Evolutionary conservation across 2,113 vertebrate genomes (phyloP), one percentile per base, ranked within the genome.

Genomic region (Jacana jacana): DNA sequence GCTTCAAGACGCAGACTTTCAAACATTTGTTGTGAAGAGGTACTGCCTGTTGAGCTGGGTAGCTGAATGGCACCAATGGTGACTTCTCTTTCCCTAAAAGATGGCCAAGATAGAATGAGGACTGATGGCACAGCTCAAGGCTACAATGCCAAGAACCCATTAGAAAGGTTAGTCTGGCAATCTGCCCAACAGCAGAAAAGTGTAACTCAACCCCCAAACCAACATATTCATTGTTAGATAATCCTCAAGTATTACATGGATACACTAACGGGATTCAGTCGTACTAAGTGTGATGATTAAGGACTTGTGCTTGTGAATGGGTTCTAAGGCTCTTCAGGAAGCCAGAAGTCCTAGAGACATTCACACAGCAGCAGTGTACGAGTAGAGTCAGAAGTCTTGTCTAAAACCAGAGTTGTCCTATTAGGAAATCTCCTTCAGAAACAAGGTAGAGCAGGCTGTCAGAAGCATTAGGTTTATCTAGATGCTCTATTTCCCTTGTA

Each of bases 331-430:
- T 70, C 60, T 24, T 17, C 7, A 65, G 30, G n/a, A 73, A 82
- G 33, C 31, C 25, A 35, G 3, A 37, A 55, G 27, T 24, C 55
- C 52, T 46, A 6, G 23, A 64, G 35, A 61, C 15, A 55, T 20
- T 63, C 42, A 64, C 3, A 49, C 5, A 63, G 11, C 30, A 18
- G 8, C 22, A 66, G 7, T 23, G 10, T 33, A 31, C 4, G 0
- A 87, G 12, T 25, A 73, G 72, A 84, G 52, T 0, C 11, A 14
- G 49, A 84, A 91, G 20, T 11, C 13, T 37, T 72, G 33, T n/a
- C 52, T 49, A 57, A 65, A 4, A 31, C 5, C 33, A 70, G 0
- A 3, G 1, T 0, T 51, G 12, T 24, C 30, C 57, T 24, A 1
- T 7, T 17, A 37, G 51, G 40, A 5, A 25, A 28, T 8, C 31